These are phyloP conservation scores for Coranthus polyacanthus DNA, from an alignment of 2,797 vertebrate genomes.

Conservation along the genomic window DNA sequence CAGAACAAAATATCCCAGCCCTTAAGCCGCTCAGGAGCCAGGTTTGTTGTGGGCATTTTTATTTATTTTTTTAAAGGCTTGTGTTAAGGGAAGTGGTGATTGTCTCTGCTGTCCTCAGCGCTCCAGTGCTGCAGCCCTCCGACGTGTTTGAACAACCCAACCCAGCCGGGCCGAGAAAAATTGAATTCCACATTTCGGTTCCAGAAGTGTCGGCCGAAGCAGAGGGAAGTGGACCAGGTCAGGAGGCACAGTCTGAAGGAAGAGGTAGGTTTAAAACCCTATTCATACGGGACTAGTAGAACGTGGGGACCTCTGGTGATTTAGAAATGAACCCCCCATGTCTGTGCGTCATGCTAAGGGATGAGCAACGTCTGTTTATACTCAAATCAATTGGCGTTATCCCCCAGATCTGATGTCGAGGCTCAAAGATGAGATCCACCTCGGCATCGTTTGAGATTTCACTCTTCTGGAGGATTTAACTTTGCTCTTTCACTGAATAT, in stretches of 20 bases:
- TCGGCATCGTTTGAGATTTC: too few relatives aligned
- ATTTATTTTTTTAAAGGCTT: too few relatives aligned
- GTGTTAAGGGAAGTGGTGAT: conserved; percentile 32
- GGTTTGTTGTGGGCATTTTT: conserved; percentile 50
- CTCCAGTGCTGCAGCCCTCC: conserved; percentile 88
- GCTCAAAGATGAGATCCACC: too few relatives aligned
- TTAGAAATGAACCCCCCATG: too few relatives aligned
- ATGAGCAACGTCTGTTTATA: too few relatives aligned
- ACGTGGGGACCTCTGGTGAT: too few relatives aligned
- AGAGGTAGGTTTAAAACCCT: conserved; percentile 73
- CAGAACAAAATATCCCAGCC: conserved; percentile 38
- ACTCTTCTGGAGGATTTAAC: too few relatives aligned
- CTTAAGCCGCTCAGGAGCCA: conserved; percentile 35
- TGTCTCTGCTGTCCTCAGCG: conserved; percentile 77
- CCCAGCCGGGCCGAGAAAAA: conserved; percentile 89
- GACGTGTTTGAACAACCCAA: conserved; percentile 95
- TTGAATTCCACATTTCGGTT: conserved; percentile 93
- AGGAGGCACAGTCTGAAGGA: conserved; percentile 58
- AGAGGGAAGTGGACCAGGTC: conserved; percentile 74
- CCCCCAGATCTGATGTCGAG: too few relatives aligned
- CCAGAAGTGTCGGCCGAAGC: conserved; percentile 82
- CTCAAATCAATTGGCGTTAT: too few relatives aligned
- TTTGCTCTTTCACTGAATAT: too few relatives aligned
- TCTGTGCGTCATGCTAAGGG: too few relatives aligned
- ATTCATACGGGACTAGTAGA: too few relatives aligned